These are phyloP conservation scores for Silurus glanis DNA, from an alignment of 2,113 vertebrate genomes.

Conservation along the genomic window DNA sequence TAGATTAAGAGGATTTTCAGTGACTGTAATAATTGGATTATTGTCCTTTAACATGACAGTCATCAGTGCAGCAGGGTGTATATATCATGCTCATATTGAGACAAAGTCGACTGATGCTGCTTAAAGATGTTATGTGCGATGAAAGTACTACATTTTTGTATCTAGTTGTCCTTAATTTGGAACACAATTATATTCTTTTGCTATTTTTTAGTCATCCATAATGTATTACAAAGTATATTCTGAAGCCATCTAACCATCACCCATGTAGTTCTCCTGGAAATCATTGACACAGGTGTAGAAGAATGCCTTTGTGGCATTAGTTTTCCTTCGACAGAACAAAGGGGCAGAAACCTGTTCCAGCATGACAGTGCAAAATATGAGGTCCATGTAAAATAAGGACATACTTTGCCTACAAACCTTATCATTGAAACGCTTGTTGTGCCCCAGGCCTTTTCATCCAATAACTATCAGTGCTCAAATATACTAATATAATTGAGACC, in stretches of 20 bases:
- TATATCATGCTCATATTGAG: conserved; percentile 38
- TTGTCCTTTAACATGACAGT: not conserved
- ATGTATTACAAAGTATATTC: not conserved
- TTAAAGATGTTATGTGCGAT: not conserved
- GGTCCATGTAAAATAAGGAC: not conserved
- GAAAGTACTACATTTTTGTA: not conserved
- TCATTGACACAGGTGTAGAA: not conserved
- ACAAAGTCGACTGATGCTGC: conserved; percentile 35
- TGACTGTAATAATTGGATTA: not conserved
- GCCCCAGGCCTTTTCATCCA: not conserved
- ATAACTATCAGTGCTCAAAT: not conserved
- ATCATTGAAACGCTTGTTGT: not conserved
- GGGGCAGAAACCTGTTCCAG: not conserved
- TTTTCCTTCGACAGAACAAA: not conserved
- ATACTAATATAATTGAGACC: not conserved
- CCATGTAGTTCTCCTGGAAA: not conserved
- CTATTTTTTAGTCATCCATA: not conserved
- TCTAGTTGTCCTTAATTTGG: not conserved
- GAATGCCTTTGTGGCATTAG: not conserved
- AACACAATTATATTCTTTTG: not conserved
- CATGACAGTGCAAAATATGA: not conserved
- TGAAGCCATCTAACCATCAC: not conserved
- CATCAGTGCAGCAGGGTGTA: not conserved
- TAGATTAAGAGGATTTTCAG: not conserved
- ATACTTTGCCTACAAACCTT: not conserved